These are phyloP conservation scores for Cepaea hortensis DNA, from an alignment of 2,888 invertebrate genomes.

Conservation along the genomic window DNA sequence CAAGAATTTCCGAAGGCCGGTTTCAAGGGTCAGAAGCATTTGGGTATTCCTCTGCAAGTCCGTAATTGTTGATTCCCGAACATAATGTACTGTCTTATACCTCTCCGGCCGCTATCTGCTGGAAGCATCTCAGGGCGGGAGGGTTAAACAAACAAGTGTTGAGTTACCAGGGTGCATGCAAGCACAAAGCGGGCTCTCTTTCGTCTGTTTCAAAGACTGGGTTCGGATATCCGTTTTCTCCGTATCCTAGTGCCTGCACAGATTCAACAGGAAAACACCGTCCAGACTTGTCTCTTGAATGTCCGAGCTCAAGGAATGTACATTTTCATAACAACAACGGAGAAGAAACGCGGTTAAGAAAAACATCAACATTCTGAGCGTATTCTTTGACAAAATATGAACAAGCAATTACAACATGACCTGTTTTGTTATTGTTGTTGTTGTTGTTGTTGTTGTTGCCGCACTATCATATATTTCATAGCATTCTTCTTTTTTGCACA, in stretches of 20 bases:
- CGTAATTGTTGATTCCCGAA: not conserved
- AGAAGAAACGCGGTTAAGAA: too few relatives aligned
- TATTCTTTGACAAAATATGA: too few relatives aligned
- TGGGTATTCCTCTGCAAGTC: not conserved
- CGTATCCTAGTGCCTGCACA: not conserved
- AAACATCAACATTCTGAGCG: too few relatives aligned
- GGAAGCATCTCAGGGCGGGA: not conserved
- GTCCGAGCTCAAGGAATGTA: not conserved
- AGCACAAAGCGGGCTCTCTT: not conserved
- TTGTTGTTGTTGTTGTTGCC: too few relatives aligned
- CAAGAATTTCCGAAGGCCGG: too few relatives aligned
- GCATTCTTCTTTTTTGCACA: too few relatives aligned
- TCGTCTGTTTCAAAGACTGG: not conserved
- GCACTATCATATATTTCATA: too few relatives aligned
- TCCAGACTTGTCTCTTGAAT: not conserved
- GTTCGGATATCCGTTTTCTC: constrained; percentile 22
- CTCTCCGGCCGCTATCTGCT: not conserved
- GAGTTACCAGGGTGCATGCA: not conserved
- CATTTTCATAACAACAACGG: too few relatives aligned
- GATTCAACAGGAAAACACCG: too few relatives aligned
- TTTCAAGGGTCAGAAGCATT: too few relatives aligned
- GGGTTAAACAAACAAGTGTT: constrained; percentile 17
- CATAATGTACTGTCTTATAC: not conserved
- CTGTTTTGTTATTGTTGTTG: too few relatives aligned
- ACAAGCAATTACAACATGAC: too few relatives aligned